phyloP scores from a whole-genome alignment of 2,797 vertebrate species.

The Sylvilagus floridanus region DNA sequence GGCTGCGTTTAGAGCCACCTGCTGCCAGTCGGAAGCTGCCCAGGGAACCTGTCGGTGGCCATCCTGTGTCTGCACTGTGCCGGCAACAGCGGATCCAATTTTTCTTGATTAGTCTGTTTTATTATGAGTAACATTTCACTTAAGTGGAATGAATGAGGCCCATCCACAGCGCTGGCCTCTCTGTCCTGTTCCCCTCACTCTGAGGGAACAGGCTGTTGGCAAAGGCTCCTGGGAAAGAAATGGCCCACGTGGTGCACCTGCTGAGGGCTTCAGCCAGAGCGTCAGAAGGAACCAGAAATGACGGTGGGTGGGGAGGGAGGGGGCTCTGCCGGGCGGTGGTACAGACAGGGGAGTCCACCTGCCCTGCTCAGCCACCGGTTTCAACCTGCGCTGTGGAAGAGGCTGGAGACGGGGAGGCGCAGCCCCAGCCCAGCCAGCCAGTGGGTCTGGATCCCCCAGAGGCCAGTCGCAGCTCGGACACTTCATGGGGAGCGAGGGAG shows the following conservation, averaged over 20 bases:
- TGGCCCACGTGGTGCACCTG: constrained; percentile 47
- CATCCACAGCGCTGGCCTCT: constrained; percentile 26
- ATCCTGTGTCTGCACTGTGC: background rate
- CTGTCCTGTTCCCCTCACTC: background rate
- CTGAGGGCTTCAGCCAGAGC: background rate
- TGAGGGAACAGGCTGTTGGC: background rate
- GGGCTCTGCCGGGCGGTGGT: background rate
- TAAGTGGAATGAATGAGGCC: constrained; percentile 70
- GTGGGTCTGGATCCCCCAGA: background rate
- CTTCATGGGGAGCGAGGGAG: background rate
- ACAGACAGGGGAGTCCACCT: background rate
- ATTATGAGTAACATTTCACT: constrained; percentile 75
- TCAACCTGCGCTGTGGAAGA: background rate
- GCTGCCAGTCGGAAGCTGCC: background rate
- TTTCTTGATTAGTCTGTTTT: constrained; percentile 69
- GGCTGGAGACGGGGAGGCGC: background rate
- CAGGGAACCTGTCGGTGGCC: background rate
- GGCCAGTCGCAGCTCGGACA: background rate
- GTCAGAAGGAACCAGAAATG: constrained; percentile 28
- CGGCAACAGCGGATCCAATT: constrained; percentile 50
- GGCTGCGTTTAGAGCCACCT: background rate
- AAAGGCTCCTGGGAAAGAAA: constrained; percentile 21
- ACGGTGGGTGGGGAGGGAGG: background rate
- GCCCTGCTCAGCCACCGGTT: background rate
- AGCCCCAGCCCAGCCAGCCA: background rate